Evolutionary conservation across 1,140 invertebrate species (phyloP), one percentile per base, ranked within the genome.

Genomic region (Dreissena polymorpha): DNA sequence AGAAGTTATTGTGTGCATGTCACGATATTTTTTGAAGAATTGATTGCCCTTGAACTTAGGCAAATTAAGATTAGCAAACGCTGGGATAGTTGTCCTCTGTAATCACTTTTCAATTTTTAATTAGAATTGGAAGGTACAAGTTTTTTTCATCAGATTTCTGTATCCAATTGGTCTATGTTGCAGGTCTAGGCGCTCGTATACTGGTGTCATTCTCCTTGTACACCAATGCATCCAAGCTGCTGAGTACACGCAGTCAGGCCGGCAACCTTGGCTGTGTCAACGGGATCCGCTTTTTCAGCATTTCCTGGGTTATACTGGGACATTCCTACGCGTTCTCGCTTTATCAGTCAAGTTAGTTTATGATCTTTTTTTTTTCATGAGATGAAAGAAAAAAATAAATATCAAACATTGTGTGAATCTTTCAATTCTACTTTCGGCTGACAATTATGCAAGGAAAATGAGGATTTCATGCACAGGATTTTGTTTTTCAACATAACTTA

Each of bases 281-380:
- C 65, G 89, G 91, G 13, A 88, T 92, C 74, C 70, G 91, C 6
- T 96, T 96, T 0, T 94, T 98, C 69, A 97, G 96, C 86, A 98
- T 98, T 96, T 95, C 95, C 10, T 98, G 97, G 97, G 96, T 98
- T 0, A 97, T 99, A 65, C 94, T 98, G 2, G 97, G 97, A 0
- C 97, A 99, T 91, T 96, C 97, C 12, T 89, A 86, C 68, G 83
- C 79, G n/a, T 91, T 91, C 80, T 16, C 55, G 5, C 8, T 73
- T 0, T 39, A n/a, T n/a, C 53, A 55, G 27, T 21, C 60, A 21
- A 67, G 71, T 74, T 73, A 67, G 70, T 82, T 57, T 0, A 25
- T 69, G 49, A 65, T 8, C 2, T 21, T 78, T 78, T 2, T 49
- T 2, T 39, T 8, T 39, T 5, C 3, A 39, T 39, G 39, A 5